A percentile compares a stretch with the other conserved stretches of the same genome.
Conservation (phyloP, 2,797 vertebrate species). For the Halcyon chelicuti region DNA sequence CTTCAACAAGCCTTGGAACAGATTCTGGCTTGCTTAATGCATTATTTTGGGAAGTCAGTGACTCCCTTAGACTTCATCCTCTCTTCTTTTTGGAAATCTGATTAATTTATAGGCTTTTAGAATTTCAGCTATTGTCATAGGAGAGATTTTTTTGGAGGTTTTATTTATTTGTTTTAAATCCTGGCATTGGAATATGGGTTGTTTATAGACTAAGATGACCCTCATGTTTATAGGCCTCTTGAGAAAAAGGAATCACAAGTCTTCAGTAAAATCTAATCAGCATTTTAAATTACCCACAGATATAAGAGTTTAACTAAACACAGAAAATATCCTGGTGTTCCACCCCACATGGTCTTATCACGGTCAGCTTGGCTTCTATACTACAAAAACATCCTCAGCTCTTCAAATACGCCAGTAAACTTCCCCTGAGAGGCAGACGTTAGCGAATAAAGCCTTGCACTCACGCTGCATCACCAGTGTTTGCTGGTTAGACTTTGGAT, state of each 20-base stretch:
- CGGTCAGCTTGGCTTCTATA: conserved; percentile 6
- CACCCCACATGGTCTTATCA: not conserved
- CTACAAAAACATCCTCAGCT: conserved; percentile 57
- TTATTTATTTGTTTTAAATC: conserved; percentile 18
- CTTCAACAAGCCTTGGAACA: not conserved
- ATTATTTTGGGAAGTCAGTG: not conserved
- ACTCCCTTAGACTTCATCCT: not conserved
- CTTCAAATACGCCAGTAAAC: conserved; percentile 28
- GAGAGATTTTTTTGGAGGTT: not conserved
- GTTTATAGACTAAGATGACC: not conserved
- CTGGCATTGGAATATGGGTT: not conserved
- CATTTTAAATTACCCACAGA: conserved; percentile 38
- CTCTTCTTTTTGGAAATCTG: not conserved
- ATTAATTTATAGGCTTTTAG: not conserved
- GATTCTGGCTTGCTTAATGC: not conserved
- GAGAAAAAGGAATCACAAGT: conserved; percentile 13
- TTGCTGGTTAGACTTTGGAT: not conserved
- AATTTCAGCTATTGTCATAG: not conserved
- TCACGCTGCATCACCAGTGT: not conserved
- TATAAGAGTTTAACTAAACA: conserved; percentile 56
- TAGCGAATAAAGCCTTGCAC: not conserved
- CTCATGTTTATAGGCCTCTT: not conserved
- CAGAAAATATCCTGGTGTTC: conserved; percentile 37
- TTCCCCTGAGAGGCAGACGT: not conserved
- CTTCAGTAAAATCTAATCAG: conserved; percentile 41